Evolutionary conservation across 2,888 invertebrate species (phyloP).

Genomic region (Spodoptera littoralis): DNA sequence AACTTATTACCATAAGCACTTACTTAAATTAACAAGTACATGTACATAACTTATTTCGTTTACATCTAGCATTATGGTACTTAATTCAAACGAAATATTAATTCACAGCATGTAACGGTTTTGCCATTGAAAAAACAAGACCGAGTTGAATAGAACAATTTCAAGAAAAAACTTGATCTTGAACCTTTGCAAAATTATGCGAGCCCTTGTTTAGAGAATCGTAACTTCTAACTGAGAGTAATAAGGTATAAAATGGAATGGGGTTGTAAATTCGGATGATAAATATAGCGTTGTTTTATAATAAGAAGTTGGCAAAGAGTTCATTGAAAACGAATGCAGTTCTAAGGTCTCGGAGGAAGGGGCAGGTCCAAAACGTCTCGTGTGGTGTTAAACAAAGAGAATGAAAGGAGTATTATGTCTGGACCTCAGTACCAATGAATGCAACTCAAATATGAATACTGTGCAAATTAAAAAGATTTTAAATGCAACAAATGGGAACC

Average conservation of each 20-base stretch:
- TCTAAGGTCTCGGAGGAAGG: conserved; percentile 74
- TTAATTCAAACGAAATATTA: conserved; percentile 52
- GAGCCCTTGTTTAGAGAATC: conserved; percentile 1
- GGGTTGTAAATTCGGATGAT: conserved; percentile 23
- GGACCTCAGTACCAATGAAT: conserved; percentile 64
- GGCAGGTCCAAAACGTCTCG: conserved; percentile 71
- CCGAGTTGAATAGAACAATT: conserved; percentile 63
- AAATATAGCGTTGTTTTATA: conserved; percentile 53
- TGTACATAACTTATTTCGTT: no score
- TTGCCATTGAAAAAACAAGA: conserved; percentile 70
- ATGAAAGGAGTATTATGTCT: conserved; percentile 81
- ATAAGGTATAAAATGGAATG: conserved; percentile 22
- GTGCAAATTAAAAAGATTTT: conserved; percentile 27
- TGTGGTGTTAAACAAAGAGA: conserved; percentile 79
- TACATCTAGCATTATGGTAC: conserved; percentile 4
- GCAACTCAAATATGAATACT: conserved; percentile 21
- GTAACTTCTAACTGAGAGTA: conserved; percentile 24
- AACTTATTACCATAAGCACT: no score
- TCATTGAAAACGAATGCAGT: conserved; percentile 85
- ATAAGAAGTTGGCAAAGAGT: conserved; percentile 75
- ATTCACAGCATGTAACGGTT: conserved; percentile 78
- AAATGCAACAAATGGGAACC: conserved; percentile 32
- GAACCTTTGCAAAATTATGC: conserved; percentile 56
- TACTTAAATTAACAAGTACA: no score
- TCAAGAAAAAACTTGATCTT: conserved; percentile 71